phyloP scores from a whole-genome alignment of 2,888 invertebrate species.

The Calliphora vomitoria region DNA sequence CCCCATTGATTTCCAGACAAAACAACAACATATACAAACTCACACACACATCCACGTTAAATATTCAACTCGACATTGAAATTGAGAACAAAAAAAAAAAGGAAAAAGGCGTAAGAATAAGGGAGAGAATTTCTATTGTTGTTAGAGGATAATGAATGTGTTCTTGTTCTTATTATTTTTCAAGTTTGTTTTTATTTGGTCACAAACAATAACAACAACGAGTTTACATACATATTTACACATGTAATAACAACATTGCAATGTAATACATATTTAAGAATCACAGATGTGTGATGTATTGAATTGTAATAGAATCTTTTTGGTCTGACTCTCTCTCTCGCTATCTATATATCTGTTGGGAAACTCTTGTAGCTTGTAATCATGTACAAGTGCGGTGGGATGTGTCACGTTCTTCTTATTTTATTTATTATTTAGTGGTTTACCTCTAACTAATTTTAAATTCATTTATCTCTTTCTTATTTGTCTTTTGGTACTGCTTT shows the following conservation, averaged over 20 bases:
- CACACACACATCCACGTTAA: neutral
- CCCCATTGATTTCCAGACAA: slow-evolving; percentile 40
- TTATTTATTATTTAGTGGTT: slow-evolving; percentile 35
- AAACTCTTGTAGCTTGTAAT: neutral
- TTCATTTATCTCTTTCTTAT: neutral
- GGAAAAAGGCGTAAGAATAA: slow-evolving; percentile 1
- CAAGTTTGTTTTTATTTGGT: neutral
- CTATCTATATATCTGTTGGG: neutral
- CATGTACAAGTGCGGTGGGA: neutral
- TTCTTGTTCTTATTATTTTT: slow-evolving; percentile 4
- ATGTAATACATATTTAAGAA: slow-evolving; percentile 39
- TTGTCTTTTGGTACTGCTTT: neutral
- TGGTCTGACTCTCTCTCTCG: neutral
- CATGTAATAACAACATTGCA: neutral
- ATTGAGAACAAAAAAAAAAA: neutral
- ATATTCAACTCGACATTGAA: slow-evolving; percentile 28
- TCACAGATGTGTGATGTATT: slow-evolving; percentile 64
- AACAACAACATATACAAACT: neutral
- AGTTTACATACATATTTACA: neutral
- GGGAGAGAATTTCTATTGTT: slow-evolving; percentile 16
- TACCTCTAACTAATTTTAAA: slow-evolving; percentile 16
- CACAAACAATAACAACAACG: neutral
- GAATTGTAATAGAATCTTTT: slow-evolving; percentile 41
- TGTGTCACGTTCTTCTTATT: slow-evolving; percentile 24
- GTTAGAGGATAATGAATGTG: slow-evolving; percentile 22